phyloP scores from a whole-genome alignment of 2,888 invertebrate species.

The Notodromas monacha region DNA sequence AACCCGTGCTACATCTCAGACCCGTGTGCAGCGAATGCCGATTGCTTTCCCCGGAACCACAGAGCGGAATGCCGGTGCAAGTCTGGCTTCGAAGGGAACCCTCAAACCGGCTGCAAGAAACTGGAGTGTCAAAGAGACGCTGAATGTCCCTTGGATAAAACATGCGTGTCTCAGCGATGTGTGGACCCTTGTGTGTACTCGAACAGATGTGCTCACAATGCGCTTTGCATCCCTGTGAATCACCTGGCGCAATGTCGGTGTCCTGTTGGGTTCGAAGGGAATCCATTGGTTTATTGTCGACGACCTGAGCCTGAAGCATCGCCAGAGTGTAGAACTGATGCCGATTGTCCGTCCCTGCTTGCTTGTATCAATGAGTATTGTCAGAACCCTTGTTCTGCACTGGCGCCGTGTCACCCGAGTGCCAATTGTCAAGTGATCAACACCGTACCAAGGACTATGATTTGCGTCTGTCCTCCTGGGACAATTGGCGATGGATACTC shows the following conservation, averaged over 20 bases:
- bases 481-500: neutral
- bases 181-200: conserved; percentile 28
- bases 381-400: conserved; percentile 39
- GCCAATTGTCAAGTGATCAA: conserved; percentile 49
- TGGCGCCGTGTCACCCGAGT: conserved; percentile 44
- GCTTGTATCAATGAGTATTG: conserved; percentile 53
- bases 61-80: conserved; percentile 36
- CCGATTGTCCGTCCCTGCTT: conserved; percentile 39
- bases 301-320: conserved; percentile 12
- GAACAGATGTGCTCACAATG: conserved; percentile 23
- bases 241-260: conserved; percentile 12
- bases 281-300: conserved; percentile 9
- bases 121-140: neutral
- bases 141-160: conserved; percentile 12
- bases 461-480: conserved; percentile 59
- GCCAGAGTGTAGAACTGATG: conserved; percentile 37
- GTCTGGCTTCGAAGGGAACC: conserved; percentile 23
- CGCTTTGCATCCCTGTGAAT: conserved; percentile 20
- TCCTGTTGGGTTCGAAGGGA: conserved; percentile 12
- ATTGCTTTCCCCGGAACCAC: conserved; percentile 35
- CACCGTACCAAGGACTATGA: conserved; percentile 51
- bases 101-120: conserved; percentile 35
- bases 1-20: conserved; percentile 33
- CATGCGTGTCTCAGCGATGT: conserved; percentile 31
- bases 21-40: conserved; percentile 33